phyloP scores from a whole-genome alignment of 2,113 vertebrate species.

The Ammodytes dubius region DNA sequence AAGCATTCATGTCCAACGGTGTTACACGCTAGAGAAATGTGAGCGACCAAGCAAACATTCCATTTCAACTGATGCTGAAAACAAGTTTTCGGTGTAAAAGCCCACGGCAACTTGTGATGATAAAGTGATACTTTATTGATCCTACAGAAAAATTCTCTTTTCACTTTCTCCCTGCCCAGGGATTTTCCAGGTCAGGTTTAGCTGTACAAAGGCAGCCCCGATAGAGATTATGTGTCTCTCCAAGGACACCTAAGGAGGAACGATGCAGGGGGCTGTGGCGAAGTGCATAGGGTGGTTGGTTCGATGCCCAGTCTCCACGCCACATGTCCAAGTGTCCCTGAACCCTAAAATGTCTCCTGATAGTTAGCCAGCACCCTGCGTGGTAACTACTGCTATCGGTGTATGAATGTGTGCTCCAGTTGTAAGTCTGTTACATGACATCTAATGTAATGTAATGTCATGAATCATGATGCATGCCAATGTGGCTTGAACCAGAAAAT shows the following conservation, averaged over 20 bases:
- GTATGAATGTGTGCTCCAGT: too few species aligned
- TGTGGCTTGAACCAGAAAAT: neutral
- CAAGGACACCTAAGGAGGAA: conserved; percentile 2
- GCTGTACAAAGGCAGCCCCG: neutral
- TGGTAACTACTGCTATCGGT: too few species aligned
- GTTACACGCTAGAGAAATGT: conserved; percentile 50
- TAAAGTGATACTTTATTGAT: conserved; percentile 70
- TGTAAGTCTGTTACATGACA: too few species aligned
- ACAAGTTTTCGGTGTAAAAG: conserved; percentile 56
- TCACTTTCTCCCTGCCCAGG: conserved; percentile 7
- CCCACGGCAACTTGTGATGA: conserved; percentile 64
- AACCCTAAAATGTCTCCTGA: too few species aligned
- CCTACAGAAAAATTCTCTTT: conserved; percentile 38
- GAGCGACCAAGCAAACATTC: conserved; percentile 57
- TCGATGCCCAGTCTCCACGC: too few species aligned
- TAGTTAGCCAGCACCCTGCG: too few species aligned
- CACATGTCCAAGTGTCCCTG: too few species aligned
- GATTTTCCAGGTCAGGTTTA: conserved; percentile 8
- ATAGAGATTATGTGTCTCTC: conserved; percentile 10
- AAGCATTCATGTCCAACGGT: conserved; percentile 32
- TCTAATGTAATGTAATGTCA: too few species aligned
- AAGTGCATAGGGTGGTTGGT: too few species aligned
- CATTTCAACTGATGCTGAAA: conserved; percentile 56
- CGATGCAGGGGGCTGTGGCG: neutral
- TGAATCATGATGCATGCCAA: neutral